Conservation (phyloP, 2,797 vertebrate species). For the Poeciliopsis gracilis region DNA sequence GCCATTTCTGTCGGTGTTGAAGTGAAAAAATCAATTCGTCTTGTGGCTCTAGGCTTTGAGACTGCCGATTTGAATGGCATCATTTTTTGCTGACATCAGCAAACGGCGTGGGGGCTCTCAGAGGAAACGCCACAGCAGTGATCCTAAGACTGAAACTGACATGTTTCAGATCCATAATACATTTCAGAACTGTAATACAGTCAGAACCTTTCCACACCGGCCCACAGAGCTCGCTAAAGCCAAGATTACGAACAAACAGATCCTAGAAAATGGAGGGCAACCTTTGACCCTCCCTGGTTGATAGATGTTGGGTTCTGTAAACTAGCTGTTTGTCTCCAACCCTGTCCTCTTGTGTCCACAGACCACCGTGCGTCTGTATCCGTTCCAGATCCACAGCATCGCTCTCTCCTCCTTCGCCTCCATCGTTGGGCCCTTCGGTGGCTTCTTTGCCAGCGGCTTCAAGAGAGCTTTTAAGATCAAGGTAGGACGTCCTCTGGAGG, state of each 20-base stretch:
- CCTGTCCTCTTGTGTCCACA: constrained; percentile 56
- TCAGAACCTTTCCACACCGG: neutral
- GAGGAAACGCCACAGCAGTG: neutral
- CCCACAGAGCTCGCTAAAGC: neutral
- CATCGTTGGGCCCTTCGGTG: constrained; percentile 95
- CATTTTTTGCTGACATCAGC: neutral
- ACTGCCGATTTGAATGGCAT: neutral
- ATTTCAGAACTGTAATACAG: neutral
- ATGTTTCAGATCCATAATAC: neutral
- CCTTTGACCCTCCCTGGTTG: neutral
- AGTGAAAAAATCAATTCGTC: neutral
- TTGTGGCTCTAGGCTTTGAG: neutral
- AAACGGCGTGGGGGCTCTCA: neutral
- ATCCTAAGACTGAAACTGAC: too few species aligned
- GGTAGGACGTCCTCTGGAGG: constrained; percentile 67
- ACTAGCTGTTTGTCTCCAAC: neutral
- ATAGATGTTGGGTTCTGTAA: neutral
- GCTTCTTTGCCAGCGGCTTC: constrained; percentile 98
- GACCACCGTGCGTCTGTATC: constrained; percentile 92
- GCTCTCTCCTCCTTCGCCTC: constrained; percentile 95
- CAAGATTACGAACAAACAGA: neutral
- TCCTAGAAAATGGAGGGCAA: neutral
- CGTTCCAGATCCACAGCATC: constrained; percentile 99
- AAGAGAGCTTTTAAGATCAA: constrained; percentile 99
- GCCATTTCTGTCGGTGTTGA: neutral